A percentile compares a stretch with the other conserved stretches of the same genome.
phyloP scores from a whole-genome alignment of 2,888 invertebrate genomes.

The Epirrhoe alternata region DNA sequence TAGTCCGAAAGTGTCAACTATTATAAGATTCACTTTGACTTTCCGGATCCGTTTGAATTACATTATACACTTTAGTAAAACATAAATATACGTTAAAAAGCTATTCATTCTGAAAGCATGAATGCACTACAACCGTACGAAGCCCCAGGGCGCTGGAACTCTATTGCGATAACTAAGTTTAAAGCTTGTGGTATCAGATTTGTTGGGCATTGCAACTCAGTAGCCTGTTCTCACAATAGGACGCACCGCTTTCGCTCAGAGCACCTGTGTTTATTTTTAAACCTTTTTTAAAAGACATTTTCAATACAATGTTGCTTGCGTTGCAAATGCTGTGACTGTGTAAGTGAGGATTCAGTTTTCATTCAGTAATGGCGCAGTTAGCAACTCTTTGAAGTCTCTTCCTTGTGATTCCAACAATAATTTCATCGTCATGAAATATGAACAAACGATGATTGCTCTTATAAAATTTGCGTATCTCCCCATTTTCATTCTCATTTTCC shows the following conservation, averaged over 20 bases:
- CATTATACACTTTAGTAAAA: no score
- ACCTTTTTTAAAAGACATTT: background rate
- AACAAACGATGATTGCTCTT: constrained; percentile 67
- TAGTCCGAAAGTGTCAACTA: background rate
- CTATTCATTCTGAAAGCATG: constrained; percentile 20
- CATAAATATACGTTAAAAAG: constrained; percentile 5
- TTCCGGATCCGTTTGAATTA: no score
- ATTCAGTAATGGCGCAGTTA: background rate
- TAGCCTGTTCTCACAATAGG: constrained; percentile 17
- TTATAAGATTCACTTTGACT: background rate
- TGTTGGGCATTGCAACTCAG: constrained; percentile 30
- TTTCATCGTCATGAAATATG: constrained; percentile 5
- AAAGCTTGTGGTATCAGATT: constrained; percentile 30
- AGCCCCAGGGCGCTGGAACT: constrained; percentile 28
- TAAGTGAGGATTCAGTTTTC: background rate
- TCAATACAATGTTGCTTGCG: background rate
- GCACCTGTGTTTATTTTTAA: background rate
- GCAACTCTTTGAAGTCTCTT: background rate
- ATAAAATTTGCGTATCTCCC: constrained; percentile 68
- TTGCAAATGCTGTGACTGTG: background rate
- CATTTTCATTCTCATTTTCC: constrained; percentile 75
- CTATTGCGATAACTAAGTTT: constrained; percentile 31
- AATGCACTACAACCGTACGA: constrained; percentile 22
- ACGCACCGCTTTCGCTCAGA: constrained; percentile 8
- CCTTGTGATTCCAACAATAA: background rate